A percentile compares a stretch with the other conserved stretches of the same genome.
Conservation (phyloP, 2,113 vertebrate genomes). For the Rhagologus leucostigma region DNA sequence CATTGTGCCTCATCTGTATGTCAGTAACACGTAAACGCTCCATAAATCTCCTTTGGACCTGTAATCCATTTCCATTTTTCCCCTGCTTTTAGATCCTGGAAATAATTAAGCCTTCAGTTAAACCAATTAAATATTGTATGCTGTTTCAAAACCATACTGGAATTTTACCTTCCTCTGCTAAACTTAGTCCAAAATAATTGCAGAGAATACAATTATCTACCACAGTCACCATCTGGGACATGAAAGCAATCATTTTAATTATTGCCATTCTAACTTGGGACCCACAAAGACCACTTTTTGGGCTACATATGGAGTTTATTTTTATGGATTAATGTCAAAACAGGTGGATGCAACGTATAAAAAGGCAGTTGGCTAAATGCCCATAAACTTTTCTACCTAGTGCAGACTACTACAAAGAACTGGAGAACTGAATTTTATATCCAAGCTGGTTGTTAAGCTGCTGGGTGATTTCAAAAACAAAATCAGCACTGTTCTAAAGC, state of each 20-base stretch:
- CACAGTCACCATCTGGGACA: constrained; percentile 42
- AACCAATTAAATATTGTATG: neutral
- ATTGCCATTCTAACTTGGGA: constrained; percentile 31
- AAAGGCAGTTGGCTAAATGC: neutral
- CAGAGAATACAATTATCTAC: constrained; percentile 25
- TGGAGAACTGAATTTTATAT: neutral
- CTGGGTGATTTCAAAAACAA: neutral
- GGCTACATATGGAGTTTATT: constrained; percentile 13
- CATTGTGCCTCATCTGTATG: neutral
- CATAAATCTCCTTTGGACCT: neutral
- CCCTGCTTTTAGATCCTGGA: neutral
- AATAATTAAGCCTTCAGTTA: neutral
- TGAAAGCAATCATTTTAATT: constrained; percentile 53
- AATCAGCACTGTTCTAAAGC: neutral
- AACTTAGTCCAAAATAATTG: constrained; percentile 50
- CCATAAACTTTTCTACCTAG: neutral
- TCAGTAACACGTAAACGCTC: neutral
- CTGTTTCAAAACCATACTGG: neutral
- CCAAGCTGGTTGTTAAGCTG: neutral
- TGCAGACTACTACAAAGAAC: neutral
- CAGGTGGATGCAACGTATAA: neutral
- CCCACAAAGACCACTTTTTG: neutral
- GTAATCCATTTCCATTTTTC: neutral
- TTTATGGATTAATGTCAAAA: constrained; percentile 1
- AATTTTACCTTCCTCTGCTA: constrained; percentile 14